Evolutionary conservation across 2,888 invertebrate genomes (phyloP).

Genomic region (Drosophila siamana): DNA sequence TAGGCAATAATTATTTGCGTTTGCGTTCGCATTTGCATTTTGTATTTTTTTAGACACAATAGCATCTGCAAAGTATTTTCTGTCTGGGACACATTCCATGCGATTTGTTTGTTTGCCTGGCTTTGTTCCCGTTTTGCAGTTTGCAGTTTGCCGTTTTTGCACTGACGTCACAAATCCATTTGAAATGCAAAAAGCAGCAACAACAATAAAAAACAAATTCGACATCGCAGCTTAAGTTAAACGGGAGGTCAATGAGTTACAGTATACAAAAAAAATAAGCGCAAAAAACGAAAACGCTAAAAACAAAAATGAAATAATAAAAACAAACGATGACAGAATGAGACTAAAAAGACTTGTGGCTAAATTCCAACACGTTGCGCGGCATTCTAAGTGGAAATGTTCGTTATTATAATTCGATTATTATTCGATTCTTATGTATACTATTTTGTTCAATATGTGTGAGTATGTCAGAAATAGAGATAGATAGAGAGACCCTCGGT

Average conservation of each 20-base stretch:
- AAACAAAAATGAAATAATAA: constrained; percentile 9
- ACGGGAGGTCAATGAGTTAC: constrained; percentile 75
- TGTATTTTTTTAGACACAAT: neutral
- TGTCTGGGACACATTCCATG: constrained; percentile 38
- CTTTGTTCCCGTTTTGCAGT: constrained; percentile 11
- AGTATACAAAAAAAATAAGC: neutral
- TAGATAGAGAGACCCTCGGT: constrained; percentile 25
- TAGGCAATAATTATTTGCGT: constrained; percentile 6
- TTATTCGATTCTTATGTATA: constrained; percentile 6
- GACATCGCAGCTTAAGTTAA: constrained; percentile 58
- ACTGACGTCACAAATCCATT: constrained; percentile 61
- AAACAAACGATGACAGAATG: constrained; percentile 26
- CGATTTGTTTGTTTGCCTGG: constrained; percentile 23
- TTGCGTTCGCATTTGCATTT: too few species aligned
- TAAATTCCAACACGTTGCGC: constrained; percentile 40
- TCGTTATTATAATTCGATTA: constrained; percentile 38
- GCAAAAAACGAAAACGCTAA: constrained; percentile 1
- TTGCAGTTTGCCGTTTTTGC: constrained; percentile 21
- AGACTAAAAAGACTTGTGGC: constrained; percentile 30
- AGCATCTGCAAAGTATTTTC: constrained; percentile 19
- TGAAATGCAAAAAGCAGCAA: constrained; percentile 62
- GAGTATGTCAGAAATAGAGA: constrained; percentile 5
- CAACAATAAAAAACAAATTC: constrained; percentile 36
- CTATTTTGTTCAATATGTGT: constrained; percentile 12
- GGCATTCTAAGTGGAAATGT: constrained; percentile 29